phyloP scores from a whole-genome alignment of 92 coral and sea anemone species.

The Nematostella vectensis region DNA sequence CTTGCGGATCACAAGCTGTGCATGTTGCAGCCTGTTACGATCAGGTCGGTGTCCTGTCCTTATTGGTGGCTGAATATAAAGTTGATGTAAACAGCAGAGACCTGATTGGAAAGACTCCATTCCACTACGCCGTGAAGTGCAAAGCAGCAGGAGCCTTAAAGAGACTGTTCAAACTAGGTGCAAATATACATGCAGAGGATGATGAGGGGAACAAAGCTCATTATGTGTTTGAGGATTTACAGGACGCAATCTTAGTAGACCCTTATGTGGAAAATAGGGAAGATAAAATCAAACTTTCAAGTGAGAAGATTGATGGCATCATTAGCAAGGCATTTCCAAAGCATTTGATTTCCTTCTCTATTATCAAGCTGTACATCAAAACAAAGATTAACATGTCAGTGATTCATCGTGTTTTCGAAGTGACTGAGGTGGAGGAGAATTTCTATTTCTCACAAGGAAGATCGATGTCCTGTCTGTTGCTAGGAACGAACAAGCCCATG shows the following conservation, averaged over 20 bases:
- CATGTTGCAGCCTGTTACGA: conserved; percentile 61
- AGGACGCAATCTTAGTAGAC: conserved; percentile 1
- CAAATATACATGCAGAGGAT: conserved; percentile 2
- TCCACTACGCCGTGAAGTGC: conserved; percentile 15
- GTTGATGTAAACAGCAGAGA: conserved; percentile 26
- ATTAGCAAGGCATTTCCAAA: neutral
- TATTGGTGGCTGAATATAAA: conserved; percentile 5
- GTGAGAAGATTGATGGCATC: too few species aligned
- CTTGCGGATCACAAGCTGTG: conserved; percentile 40
- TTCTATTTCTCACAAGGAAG: too few species aligned
- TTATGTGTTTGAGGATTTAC: conserved; percentile 1
- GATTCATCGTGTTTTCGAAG: neutral
- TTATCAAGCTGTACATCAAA: neutral
- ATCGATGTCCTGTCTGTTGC: neutral
- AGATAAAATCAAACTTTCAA: too few species aligned
- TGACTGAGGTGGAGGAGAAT: too few species aligned
- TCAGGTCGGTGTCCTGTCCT: conserved; percentile 13
- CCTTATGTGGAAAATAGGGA: conserved; percentile 8
- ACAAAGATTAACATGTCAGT: neutral
- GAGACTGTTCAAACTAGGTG: conserved; percentile 24
- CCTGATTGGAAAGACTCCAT: conserved; percentile 15
- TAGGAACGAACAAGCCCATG: neutral
- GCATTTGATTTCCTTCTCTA: neutral
- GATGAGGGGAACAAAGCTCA: conserved; percentile 4
- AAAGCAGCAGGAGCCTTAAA: neutral